Conservation (phyloP, 1,140 invertebrate species). For the Bombus fervidus region DNA sequence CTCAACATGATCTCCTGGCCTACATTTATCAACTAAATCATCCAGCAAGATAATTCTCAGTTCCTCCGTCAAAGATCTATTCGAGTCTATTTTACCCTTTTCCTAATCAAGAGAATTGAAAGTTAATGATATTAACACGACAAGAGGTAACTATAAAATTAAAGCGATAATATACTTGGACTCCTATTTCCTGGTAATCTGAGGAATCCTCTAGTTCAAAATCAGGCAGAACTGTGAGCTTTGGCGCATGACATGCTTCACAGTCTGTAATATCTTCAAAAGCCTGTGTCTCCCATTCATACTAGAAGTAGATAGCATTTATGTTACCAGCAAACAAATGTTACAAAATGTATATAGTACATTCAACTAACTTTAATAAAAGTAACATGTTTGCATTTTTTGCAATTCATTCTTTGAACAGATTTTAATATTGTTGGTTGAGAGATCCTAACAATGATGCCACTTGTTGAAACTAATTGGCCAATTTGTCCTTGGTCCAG, state of each 20-base stretch:
- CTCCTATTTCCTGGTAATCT: constrained; percentile 96
- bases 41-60: constrained; percentile 88
- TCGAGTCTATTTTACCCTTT: constrained; percentile 66
- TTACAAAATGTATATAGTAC: constrained; percentile 72
- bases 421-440: constrained; percentile 90
- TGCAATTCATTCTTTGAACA: constrained; percentile 88
- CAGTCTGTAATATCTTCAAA: constrained; percentile 74
- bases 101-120: constrained; percentile 67
- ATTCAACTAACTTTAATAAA: constrained; percentile 86
- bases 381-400: constrained; percentile 89
- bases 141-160: constrained; percentile 16
- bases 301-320: constrained; percentile 62
- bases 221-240: constrained; percentile 80
- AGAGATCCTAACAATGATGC: constrained; percentile 90
- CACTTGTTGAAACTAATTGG: constrained; percentile 83
- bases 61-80: constrained; percentile 60
- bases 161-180: constrained; percentile 84
- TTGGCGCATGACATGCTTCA: constrained; percentile 69
- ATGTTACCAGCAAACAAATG: constrained; percentile 1
- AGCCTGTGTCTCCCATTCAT: constrained; percentile 77
- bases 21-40: constrained; percentile 93
- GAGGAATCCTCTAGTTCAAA: constrained; percentile 87
- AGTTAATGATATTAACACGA: constrained; percentile 14
- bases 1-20: constrained; percentile 94
- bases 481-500: constrained; percentile 80